Base-by-base conservation (phyloP, 1,140 invertebrate genomes). In the Helicorthomorpha holstii region DNA sequence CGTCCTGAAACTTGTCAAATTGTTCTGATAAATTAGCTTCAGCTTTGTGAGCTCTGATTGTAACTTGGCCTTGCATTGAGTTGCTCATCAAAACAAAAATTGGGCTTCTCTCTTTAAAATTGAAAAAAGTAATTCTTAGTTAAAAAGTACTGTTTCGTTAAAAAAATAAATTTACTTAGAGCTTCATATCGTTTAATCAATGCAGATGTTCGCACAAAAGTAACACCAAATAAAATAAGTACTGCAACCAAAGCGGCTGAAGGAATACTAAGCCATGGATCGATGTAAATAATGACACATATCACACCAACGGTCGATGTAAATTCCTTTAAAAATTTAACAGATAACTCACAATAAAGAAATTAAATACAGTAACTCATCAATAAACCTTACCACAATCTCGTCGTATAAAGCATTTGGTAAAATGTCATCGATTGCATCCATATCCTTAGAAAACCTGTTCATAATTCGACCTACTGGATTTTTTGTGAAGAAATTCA, bases 361-460 rank as follows among this genome's bases (percentile, higher is more conserved):
- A 34, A 7, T 34, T 34, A 34, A 34, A 34, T 34, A 16, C 16
- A 34, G 7, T 34, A 7, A 16, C 7, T 16, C 16, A 7, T 34
- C 29, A 34, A 34, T 34, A 16, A 34, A 34, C 29, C 50, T 51
- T 51, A 51, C 50, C n/a, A 27, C 3, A 51, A 51, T 51, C 41
- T 34, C 34, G 41, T 51, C 50, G 43, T 34, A 51, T 25, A 51
- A 51, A 34, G 34, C 22, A 16, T 23, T 22, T 4, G 50, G 50
- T 12, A 51, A 25, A 12, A 34, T 25, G 24, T 51, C 50, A 25
- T 51, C 50, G 22, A 51, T 44, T 25, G 50, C 34, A 10, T 27
- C 50, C 12, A 84, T 76, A 56, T 85, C 82, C 66, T 83, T 84
- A 1, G 81, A 78, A 57, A 85, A 85, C 34, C 82, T 64, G 61